Evolutionary conservation across 2,113 vertebrate genomes (phyloP).

Genomic region (Sinocyclocheilus grahami): DNA sequence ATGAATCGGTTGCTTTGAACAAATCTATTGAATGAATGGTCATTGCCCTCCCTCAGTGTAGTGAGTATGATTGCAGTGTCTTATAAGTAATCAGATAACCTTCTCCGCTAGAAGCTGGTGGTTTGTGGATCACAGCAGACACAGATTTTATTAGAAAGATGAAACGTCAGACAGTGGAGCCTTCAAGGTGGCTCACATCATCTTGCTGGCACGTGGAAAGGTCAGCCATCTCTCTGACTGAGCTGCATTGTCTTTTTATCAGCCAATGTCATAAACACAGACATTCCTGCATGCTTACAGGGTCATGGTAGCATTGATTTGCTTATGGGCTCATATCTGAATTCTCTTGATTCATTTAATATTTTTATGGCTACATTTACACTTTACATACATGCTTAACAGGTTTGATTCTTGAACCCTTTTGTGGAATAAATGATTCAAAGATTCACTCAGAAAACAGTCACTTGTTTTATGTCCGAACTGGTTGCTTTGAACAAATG

Average conservation of each 20-base stretch:
- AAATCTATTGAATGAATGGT: neutral
- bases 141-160: conserved; percentile 60
- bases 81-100: conserved; percentile 64
- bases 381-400: neutral
- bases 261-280: conserved; percentile 24
- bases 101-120: conserved; percentile 57
- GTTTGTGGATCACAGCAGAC: conserved; percentile 62
- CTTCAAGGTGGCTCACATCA: conserved; percentile 34
- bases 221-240: conserved; percentile 42
- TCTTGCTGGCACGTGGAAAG: conserved; percentile 43
- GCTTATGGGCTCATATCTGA: neutral
- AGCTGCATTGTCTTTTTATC: conserved; percentile 40
- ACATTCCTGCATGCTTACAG: conserved; percentile 1
- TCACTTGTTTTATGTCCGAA: neutral
- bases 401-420: neutral
- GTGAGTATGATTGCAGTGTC: conserved; percentile 62
- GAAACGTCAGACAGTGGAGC: conserved; percentile 59
- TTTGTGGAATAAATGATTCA: neutral
- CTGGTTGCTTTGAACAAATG: neutral
- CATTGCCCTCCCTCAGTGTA: conserved; percentile 31
- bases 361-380: neutral
- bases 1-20: too few species aligned
- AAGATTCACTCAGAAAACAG: too few species aligned
- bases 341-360: neutral
- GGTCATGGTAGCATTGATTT: conserved; percentile 1